These are phyloP conservation scores for Upupa epops DNA, from an alignment of 2,113 vertebrate species.

Conservation along the genomic window DNA sequence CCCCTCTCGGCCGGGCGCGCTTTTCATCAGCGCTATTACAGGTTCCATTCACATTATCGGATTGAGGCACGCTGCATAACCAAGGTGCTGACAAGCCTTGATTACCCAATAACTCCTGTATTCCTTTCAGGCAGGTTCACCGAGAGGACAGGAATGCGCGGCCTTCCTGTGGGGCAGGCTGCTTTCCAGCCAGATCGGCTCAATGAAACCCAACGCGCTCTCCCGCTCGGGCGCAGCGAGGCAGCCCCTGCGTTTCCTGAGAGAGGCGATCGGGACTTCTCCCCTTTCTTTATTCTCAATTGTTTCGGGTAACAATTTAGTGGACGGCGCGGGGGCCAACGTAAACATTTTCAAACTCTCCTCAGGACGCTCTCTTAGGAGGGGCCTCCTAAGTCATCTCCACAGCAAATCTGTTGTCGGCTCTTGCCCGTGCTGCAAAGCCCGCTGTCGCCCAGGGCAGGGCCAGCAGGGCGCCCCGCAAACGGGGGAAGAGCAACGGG, in stretches of 20 bases:
- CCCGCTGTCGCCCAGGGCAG: conserved; percentile 10
- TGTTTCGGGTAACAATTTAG: conserved; percentile 74
- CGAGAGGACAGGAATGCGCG: conserved; percentile 87
- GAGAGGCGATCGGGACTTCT: conserved; percentile 72
- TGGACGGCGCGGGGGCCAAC: conserved; percentile 51
- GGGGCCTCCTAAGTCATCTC: conserved; percentile 60
- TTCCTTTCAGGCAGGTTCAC: conserved; percentile 90
- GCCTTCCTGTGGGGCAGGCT: conserved; percentile 85
- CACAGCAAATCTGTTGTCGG: conserved; percentile 60
- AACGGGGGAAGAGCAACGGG: conserved; percentile 29
- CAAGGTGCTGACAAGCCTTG: conserved; percentile 92
- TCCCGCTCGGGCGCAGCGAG: conserved; percentile 59
- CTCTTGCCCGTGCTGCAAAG: conserved; percentile 69
- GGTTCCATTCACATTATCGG: conserved; percentile 89
- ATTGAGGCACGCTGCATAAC: conserved; percentile 90
- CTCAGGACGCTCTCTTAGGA: conserved; percentile 57
- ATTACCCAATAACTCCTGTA: conserved; percentile 92
- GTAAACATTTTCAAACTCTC: conserved; percentile 64
- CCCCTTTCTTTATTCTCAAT: conserved; percentile 65
- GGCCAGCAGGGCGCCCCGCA: conserved; percentile 10
- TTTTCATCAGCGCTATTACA: conserved; percentile 93
- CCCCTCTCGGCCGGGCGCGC: conserved; percentile 83
- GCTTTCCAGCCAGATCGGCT: conserved; percentile 78
- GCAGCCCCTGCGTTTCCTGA: conserved; percentile 70
- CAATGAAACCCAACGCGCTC: conserved; percentile 77